Evolutionary conservation across 2,797 vertebrate genomes (phyloP).

Genomic region (Dendrocincla tyrannina): DNA sequence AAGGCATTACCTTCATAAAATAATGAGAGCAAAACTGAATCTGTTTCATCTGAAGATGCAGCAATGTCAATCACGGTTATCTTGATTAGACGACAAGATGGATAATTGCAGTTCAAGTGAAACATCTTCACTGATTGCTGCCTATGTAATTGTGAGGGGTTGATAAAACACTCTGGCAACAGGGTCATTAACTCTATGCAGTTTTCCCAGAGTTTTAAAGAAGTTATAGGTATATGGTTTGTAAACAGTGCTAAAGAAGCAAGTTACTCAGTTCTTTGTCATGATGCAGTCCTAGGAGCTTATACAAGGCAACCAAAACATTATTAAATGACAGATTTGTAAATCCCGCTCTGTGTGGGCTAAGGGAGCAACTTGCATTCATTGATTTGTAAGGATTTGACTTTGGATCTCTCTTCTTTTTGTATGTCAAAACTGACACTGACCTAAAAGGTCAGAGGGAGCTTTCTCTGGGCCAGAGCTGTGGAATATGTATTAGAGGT

Average conservation of each 20-base stretch:
- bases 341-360: neutral
- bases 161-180: neutral
- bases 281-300: neutral
- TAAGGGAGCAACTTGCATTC: neutral
- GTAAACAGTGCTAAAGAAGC: neutral
- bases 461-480: neutral
- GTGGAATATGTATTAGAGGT: neutral
- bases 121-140: slow-evolving; percentile 26
- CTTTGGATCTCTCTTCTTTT: neutral
- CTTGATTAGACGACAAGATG: slow-evolving; percentile 32
- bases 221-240: neutral
- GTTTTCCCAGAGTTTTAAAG: neutral
- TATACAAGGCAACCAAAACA: neutral
- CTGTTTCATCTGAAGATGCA: neutral
- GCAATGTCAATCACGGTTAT: neutral
- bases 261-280: neutral
- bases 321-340: neutral
- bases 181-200: rapidly evolving
- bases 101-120: slow-evolving; percentile 18
- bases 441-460: neutral
- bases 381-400: neutral
- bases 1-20: neutral
- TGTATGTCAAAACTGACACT: neutral
- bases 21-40: neutral
- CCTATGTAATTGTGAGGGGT: neutral